Percentiles rank a stretch among this genome's conserved stretches.
These are phyloP conservation scores for Dioctria linearis DNA, from an alignment of 2,888 invertebrate genomes.

Conservation along the genomic window DNA sequence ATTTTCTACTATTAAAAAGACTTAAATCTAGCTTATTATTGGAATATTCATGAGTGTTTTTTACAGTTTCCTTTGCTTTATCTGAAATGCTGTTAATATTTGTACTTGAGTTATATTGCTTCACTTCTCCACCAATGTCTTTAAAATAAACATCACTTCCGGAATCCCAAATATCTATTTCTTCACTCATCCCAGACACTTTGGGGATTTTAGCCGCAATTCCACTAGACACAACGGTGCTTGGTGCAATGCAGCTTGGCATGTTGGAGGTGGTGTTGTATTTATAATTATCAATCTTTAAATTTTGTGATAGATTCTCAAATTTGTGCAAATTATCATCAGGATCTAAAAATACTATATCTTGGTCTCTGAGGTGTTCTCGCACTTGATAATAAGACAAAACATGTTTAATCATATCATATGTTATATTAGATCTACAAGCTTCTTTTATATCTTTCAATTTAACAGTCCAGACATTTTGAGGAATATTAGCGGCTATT, in stretches of 20 bases:
- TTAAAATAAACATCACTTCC: conserved; percentile 52
- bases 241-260: background rate
- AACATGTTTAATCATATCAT: conserved; percentile 65
- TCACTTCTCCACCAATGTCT: conserved; percentile 31
- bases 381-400: conserved; percentile 65
- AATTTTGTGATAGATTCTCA: too few relatives aligned
- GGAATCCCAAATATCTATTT: conserved; percentile 30
- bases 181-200: background rate
- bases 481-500: conserved; percentile 13
- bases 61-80: background rate
- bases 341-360: conserved; percentile 53
- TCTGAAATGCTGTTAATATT: background rate
- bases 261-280: background rate
- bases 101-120: conserved; percentile 4
- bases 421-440: conserved; percentile 65
- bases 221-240: too few relatives aligned
- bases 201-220: background rate
- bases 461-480: conserved; percentile 17
- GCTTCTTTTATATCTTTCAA: conserved; percentile 64
- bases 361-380: conserved; percentile 62
- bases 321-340: conserved; percentile 16
- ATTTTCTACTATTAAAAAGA: conserved; percentile 25
- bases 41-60: background rate
- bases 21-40: background rate
- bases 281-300: background rate